Conservation (phyloP, 2,797 vertebrate genomes). For the Varecia variegata region DNA sequence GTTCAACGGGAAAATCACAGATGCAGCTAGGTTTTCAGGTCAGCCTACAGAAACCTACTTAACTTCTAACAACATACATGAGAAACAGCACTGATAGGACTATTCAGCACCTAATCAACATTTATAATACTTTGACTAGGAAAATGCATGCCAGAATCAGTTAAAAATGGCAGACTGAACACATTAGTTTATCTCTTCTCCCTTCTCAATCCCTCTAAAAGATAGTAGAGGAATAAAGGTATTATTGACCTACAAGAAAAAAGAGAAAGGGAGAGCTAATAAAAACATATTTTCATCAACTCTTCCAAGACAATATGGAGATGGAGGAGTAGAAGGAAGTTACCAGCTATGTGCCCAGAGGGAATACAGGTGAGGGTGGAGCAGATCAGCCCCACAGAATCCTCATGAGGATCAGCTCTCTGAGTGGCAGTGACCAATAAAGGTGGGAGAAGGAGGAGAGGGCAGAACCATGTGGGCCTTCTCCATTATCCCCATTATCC, state of each 20-base stretch:
- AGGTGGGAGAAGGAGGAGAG: not conserved
- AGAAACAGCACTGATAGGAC: not conserved
- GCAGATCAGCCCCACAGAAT: not conserved
- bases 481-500: not conserved
- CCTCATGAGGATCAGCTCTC: not conserved
- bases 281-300: constrained; percentile 5
- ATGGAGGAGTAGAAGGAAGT: constrained; percentile 4
- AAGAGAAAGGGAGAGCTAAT: constrained; percentile 15
- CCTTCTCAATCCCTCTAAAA: constrained; percentile 26
- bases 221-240: constrained; percentile 5
- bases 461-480: not conserved
- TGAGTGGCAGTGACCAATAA: not conserved
- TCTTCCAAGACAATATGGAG: constrained; percentile 24
- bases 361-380: not conserved
- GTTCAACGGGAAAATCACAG: not conserved
- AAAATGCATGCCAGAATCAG: not conserved
- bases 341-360: not conserved
- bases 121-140: not conserved
- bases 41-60: constrained; percentile 26
- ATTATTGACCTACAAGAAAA: constrained; percentile 1
- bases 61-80: not conserved
- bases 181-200: constrained; percentile 9
- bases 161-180: constrained; percentile 27
- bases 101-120: not conserved
- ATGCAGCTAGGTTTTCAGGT: not conserved